Conservation (phyloP, 64 coral and sea anemone genomes). For the Stichodactyla helianthus region DNA sequence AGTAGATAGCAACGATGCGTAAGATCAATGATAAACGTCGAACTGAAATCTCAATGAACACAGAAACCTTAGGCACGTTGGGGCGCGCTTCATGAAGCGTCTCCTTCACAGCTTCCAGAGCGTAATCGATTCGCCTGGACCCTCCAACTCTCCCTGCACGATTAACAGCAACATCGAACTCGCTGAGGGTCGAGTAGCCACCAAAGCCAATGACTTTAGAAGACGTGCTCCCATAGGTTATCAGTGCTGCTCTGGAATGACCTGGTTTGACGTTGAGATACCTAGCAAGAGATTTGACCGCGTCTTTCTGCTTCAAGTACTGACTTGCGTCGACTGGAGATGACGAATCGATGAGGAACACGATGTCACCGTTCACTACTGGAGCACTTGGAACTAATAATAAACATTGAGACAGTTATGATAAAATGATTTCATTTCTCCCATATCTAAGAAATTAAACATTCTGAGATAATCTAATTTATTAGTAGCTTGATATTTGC, state of each 20-base stretch:
- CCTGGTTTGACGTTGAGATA: conserved; percentile 43
- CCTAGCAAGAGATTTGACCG: conserved; percentile 22
- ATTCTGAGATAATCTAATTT: no score
- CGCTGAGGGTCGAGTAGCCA: neutral
- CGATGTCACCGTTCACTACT: neutral
- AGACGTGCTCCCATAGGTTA: conserved; percentile 32
- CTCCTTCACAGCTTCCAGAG: conserved; percentile 3
- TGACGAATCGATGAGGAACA: conserved; percentile 48
- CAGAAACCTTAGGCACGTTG: conserved; percentile 15
- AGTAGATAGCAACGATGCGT: no score
- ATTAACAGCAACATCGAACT: conserved; percentile 18
- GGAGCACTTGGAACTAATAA: neutral
- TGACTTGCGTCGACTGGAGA: conserved; percentile 8
- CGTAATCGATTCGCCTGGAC: conserved; percentile 16
- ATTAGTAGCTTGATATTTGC: no score
- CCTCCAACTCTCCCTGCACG: conserved; percentile 28
- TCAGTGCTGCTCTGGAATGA: conserved; percentile 37
- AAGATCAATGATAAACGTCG: no score
- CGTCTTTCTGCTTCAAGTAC: conserved; percentile 31
- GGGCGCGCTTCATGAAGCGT: conserved; percentile 8
- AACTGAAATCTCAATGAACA: neutral
- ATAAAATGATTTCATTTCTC: no score
- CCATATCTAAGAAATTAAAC: no score
- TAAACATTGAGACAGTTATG: no score
- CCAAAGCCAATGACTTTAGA: conserved; percentile 18